These are phyloP conservation scores for Scotopteryx bipunctaria DNA, from an alignment of 2,888 invertebrate genomes.

Conservation along the genomic window DNA sequence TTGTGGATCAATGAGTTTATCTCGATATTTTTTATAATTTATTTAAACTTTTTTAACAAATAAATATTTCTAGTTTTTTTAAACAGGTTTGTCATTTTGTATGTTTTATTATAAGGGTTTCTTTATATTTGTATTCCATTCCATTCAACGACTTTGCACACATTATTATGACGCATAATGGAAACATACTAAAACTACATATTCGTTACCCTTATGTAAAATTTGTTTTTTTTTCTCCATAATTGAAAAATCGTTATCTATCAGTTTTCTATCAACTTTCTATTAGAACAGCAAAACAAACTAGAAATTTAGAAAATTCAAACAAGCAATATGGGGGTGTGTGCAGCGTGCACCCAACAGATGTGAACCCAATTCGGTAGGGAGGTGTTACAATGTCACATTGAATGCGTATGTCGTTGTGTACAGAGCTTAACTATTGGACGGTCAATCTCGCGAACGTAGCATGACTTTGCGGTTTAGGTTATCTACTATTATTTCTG, in stretches of 20 bases:
- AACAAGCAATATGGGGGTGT: slow-evolving; percentile 69
- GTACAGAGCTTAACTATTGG: slow-evolving; percentile 62
- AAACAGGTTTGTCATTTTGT: too few species aligned
- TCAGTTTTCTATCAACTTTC: neutral
- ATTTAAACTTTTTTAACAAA: too few species aligned
- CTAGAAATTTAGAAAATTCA: slow-evolving; percentile 34
- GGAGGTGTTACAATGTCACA: slow-evolving; percentile 63
- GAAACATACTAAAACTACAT: too few species aligned
- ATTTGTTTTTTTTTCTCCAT: too few species aligned
- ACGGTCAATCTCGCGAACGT: slow-evolving; percentile 59
- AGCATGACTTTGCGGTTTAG: slow-evolving; percentile 53
- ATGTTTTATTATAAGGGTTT: too few species aligned
- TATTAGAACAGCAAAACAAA: slow-evolving; percentile 9
- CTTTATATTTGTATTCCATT: too few species aligned
- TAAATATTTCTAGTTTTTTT: too few species aligned
- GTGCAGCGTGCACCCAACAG: slow-evolving; percentile 69
- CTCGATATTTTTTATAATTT: too few species aligned
- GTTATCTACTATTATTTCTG: too few species aligned
- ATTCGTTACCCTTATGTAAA: too few species aligned
- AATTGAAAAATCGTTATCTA: neutral
- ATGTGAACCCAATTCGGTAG: slow-evolving; percentile 57
- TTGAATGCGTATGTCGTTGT: slow-evolving; percentile 70
- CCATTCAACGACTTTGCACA: too few species aligned
- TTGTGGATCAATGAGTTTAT: neutral
- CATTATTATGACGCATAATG: too few species aligned